phyloP scores from a whole-genome alignment of 2,888 invertebrate species.

The Cheilosia urbana region DNA sequence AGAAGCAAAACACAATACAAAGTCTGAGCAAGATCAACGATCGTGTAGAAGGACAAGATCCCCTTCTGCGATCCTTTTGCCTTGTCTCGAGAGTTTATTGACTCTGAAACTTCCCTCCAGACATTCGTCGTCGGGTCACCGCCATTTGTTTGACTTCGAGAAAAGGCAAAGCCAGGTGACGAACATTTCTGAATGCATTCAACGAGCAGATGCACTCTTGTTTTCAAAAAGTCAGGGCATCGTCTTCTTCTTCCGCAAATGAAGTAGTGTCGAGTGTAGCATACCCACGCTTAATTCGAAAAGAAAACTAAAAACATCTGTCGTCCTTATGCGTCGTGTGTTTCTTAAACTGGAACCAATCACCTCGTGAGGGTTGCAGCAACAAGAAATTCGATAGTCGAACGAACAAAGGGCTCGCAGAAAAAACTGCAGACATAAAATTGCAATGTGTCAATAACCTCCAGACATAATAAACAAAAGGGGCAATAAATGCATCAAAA shows the following conservation, averaged over 20 bases:
- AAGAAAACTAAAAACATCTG: slow-evolving; percentile 58
- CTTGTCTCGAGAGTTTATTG: slow-evolving; percentile 23
- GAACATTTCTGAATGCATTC: slow-evolving; percentile 54
- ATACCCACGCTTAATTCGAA: slow-evolving; percentile 26
- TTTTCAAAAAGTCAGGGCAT: slow-evolving; percentile 52
- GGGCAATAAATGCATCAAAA: slow-evolving; percentile 13
- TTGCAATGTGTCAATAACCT: slow-evolving; percentile 70
- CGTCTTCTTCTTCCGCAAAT: slow-evolving; percentile 57
- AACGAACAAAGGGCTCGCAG: slow-evolving; percentile 52
- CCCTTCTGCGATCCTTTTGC: neutral
- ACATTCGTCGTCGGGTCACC: neutral
- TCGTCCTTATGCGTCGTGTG: slow-evolving; percentile 52
- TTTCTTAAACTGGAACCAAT: slow-evolving; percentile 57
- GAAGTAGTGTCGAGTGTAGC: slow-evolving; percentile 22
- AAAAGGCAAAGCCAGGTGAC: slow-evolving; percentile 54
- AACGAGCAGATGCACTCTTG: slow-evolving; percentile 60
- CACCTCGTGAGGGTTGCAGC: slow-evolving; percentile 36
- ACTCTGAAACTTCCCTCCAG: slow-evolving; percentile 11
- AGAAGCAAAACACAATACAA: neutral
- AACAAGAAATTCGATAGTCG: slow-evolving; percentile 56
- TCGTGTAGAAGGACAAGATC: neutral
- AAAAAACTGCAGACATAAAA: slow-evolving; percentile 48
- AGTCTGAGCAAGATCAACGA: neutral
- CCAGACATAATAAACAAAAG: slow-evolving; percentile 66
- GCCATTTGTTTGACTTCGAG: neutral